phyloP scores from a whole-genome alignment of 2,113 vertebrate species.

The Orthonyx spaldingii region DNA sequence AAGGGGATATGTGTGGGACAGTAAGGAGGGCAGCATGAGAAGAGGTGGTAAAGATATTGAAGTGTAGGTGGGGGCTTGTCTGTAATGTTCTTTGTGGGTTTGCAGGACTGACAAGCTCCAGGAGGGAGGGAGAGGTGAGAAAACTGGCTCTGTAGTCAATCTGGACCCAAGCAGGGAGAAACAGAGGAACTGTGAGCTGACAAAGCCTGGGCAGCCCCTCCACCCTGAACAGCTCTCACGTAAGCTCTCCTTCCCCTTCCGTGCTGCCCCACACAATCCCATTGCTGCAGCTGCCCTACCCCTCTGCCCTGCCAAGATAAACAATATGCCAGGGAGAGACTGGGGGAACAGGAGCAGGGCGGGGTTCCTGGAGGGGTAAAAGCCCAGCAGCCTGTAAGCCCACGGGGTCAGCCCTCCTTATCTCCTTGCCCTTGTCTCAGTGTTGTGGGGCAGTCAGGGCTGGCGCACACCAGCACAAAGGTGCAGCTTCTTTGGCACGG shows the following conservation, averaged over 20 bases:
- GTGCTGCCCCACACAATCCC: not conserved
- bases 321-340: not conserved
- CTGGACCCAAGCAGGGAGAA: not conserved
- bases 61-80: not conserved
- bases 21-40: not conserved
- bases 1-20: not conserved
- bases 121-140: not conserved
- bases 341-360: not conserved
- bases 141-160: not conserved
- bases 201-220: not conserved
- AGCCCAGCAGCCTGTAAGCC: not conserved
- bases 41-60: not conserved
- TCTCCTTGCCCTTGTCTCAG: not conserved
- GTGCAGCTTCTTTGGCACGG: not conserved
- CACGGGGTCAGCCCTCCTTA: rapidly evolving
- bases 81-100: not conserved
- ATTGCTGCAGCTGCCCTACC: not conserved
- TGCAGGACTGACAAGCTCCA: not conserved
- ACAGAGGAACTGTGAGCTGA: not conserved
- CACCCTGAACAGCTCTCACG: not conserved
- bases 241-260: not conserved
- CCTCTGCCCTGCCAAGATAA: not conserved
- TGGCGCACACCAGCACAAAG: rapidly evolving
- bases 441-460: not conserved
- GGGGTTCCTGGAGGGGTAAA: not conserved